Evolutionary conservation across 2,797 vertebrate species (phyloP).

Genomic region (Pelochelys cantorii): DNA sequence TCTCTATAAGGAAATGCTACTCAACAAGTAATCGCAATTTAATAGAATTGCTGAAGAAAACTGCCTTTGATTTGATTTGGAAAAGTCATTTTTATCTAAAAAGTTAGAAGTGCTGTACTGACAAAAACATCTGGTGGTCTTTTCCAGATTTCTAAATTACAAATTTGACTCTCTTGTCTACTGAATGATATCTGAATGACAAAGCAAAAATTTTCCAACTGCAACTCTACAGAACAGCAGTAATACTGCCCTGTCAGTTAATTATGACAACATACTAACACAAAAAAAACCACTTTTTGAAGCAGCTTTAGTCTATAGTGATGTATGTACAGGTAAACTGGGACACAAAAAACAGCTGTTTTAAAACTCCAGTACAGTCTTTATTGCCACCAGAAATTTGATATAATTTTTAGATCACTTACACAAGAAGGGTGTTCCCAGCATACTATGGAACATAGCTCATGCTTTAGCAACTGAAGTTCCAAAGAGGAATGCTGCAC

Average conservation of each 20-base stretch:
- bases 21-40: too few species aligned
- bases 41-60: too few species aligned
- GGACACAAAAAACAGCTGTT: neutral
- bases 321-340: neutral
- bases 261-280: accelerated
- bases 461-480: neutral
- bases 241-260: neutral
- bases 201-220: neutral
- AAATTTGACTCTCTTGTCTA: neutral
- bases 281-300: too few species aligned
- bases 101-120: neutral
- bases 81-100: too few species aligned
- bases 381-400: neutral
- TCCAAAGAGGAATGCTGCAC: conserved; percentile 47
- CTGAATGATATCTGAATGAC: neutral
- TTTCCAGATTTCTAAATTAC: too few species aligned
- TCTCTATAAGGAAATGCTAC: too few species aligned
- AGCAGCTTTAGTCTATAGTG: too few species aligned
- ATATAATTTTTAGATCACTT: neutral
- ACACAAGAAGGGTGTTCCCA: neutral
- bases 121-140: neutral
- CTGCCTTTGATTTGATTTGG: too few species aligned
- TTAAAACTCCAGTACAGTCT: neutral
- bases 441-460: neutral
- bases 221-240: neutral